A percentile compares a stretch with the other conserved stretches of the same genome.
These are phyloP conservation scores for Hofmannophila pseudospretella DNA, from an alignment of 2,888 invertebrate species.

Conservation along the genomic window DNA sequence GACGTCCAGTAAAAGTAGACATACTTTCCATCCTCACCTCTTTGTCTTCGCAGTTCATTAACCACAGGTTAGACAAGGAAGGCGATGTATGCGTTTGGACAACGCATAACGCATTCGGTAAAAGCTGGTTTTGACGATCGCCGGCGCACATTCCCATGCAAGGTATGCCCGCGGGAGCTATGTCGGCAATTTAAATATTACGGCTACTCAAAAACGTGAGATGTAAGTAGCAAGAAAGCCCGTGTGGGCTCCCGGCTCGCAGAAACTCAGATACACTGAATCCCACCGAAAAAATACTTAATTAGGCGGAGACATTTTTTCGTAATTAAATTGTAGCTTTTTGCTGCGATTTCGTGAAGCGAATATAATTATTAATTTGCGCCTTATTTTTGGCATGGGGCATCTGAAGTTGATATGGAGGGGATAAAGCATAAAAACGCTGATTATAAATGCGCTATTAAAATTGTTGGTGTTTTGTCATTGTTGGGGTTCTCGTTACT, in stretches of 20 bases:
- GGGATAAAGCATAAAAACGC: slow-evolving; percentile 48
- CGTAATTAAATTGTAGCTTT: slow-evolving; percentile 70
- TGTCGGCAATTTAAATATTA: slow-evolving; percentile 76
- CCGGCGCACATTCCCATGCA: slow-evolving; percentile 73
- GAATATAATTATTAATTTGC: slow-evolving; percentile 61
- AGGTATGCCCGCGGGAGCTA: slow-evolving; percentile 73
- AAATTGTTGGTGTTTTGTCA: slow-evolving; percentile 49
- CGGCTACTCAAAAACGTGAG: slow-evolving; percentile 76
- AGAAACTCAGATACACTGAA: slow-evolving; percentile 63
- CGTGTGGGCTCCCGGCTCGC: slow-evolving; percentile 62
- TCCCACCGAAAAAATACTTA: slow-evolving; percentile 55
- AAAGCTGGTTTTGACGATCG: slow-evolving; percentile 70
- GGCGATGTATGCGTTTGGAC: slow-evolving; percentile 54
- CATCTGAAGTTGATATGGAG: slow-evolving; percentile 46
- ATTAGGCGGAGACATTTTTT: slow-evolving; percentile 62
- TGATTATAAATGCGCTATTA: slow-evolving; percentile 57
- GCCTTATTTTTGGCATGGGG: slow-evolving; percentile 44
- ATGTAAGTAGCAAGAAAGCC: slow-evolving; percentile 68
- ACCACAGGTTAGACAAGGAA: slow-evolving; percentile 61
- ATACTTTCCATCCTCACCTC: slow-evolving; percentile 57
- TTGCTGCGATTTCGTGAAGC: slow-evolving; percentile 35
- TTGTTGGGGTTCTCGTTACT: slow-evolving; percentile 21
- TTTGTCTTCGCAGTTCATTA: slow-evolving; percentile 45
- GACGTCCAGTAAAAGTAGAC: slow-evolving; percentile 55
- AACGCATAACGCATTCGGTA: slow-evolving; percentile 68